phyloP scores from a whole-genome alignment of 2,888 invertebrate species.

The Euplagia quadripunctaria region DNA sequence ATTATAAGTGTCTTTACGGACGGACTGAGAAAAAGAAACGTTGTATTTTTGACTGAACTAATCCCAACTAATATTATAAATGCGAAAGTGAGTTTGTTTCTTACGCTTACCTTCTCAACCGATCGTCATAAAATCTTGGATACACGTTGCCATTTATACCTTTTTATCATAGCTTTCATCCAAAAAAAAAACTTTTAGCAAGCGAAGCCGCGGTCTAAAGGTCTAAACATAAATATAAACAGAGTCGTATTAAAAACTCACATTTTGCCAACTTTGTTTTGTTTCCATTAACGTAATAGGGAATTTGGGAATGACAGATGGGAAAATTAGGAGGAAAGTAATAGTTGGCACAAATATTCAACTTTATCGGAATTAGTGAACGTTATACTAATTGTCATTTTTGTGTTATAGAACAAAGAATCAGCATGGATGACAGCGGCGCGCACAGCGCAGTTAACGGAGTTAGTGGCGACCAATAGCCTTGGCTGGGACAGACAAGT shows the following conservation, averaged over 20 bases:
- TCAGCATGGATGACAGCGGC: constrained; percentile 89
- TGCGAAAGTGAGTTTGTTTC: no score
- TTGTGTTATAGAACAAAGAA: constrained; percentile 47
- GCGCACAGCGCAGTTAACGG: constrained; percentile 94
- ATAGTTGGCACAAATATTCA: background rate
- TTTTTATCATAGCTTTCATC: no score
- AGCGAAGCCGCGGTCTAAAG: background rate
- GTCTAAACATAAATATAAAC: background rate
- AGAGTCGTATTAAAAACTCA: no score
- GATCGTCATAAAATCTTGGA: no score
- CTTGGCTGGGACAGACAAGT: constrained; percentile 93
- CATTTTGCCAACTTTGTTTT: no score
- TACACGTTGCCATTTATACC: no score
- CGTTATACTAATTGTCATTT: background rate
- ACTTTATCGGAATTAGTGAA: background rate
- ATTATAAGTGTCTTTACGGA: no score
- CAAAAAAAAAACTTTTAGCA: background rate
- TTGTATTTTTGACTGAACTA: no score
- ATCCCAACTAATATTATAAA: no score
- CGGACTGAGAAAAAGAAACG: no score
- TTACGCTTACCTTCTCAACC: no score
- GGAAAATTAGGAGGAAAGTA: background rate
- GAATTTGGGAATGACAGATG: no score
- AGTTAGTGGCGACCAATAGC: constrained; percentile 91
- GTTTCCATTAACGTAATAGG: accelerated